phyloP scores from a whole-genome alignment of 2,113 vertebrate genomes.

The Regulus satrapa region DNA sequence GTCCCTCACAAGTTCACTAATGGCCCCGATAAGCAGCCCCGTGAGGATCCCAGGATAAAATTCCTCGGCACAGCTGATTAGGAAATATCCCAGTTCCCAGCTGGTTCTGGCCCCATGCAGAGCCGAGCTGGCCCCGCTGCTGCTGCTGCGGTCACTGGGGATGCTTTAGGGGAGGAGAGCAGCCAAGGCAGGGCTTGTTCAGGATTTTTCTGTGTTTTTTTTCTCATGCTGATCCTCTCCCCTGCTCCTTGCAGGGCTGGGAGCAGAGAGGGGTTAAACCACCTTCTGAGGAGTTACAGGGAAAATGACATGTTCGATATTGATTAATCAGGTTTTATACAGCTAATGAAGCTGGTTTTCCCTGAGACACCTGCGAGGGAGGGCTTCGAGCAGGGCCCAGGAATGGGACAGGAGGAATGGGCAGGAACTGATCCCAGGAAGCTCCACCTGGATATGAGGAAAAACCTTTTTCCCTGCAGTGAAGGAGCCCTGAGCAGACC shows the following conservation, averaged over 20 bases:
- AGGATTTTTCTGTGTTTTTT: neutral
- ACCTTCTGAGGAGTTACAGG: neutral
- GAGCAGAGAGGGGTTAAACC: neutral
- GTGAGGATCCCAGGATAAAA: neutral
- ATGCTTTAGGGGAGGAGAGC: neutral
- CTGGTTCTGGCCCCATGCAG: neutral
- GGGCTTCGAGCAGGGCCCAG: neutral
- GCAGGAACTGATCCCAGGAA: neutral
- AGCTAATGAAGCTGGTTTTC: neutral
- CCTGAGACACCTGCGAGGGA: neutral
- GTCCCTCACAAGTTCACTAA: conserved; percentile 64
- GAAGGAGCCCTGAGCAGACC: fast-evolving
- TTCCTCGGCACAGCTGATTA: neutral
- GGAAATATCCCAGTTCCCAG: neutral
- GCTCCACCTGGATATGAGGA: fast-evolving
- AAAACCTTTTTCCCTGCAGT: neutral
- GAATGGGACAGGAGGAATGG: fast-evolving
- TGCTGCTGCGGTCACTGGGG: neutral
- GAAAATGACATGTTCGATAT: neutral
- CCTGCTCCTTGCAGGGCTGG: neutral
- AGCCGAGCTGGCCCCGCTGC: neutral
- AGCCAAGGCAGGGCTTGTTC: neutral
- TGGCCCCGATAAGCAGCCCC: conserved; percentile 12
- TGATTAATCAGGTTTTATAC: too few relatives aligned
- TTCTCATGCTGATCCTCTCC: neutral